phyloP scores from a whole-genome alignment of 2,113 vertebrate genomes.

The Eublepharis macularius region DNA sequence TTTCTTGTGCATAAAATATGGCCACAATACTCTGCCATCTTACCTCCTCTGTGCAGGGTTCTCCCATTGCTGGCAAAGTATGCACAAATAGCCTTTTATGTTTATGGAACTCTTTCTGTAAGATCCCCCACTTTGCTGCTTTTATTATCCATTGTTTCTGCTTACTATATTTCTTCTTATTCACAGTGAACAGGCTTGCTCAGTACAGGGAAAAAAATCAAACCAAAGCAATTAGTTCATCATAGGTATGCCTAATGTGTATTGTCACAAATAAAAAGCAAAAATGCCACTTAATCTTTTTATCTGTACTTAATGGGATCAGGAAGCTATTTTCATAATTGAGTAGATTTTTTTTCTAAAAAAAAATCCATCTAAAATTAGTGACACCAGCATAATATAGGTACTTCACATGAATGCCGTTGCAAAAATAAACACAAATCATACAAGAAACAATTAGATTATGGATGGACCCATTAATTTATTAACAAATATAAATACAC shows the following conservation, averaged over 20 bases:
- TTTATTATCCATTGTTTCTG: background rate
- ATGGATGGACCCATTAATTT: conserved; percentile 42
- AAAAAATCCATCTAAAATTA: conserved; percentile 37
- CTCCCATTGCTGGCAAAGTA: background rate
- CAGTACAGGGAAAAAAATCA: background rate
- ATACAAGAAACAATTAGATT: conserved; percentile 53
- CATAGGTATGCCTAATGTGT: conserved; percentile 51
- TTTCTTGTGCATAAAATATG: background rate
- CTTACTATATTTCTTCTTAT: conserved; percentile 37
- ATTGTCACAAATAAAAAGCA: conserved; percentile 53
- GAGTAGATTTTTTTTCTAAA: conserved; percentile 39
- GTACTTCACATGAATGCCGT: conserved; percentile 37
- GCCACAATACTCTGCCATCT: background rate
- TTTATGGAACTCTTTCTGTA: background rate
- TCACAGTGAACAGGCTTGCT: conserved; percentile 20
- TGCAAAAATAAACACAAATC: conserved; percentile 47
- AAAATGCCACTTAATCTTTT: conserved; percentile 48
- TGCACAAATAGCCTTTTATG: background rate
- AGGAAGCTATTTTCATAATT: conserved; percentile 53
- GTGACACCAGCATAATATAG: conserved; percentile 39
- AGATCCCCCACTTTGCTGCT: background rate
- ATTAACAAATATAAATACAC: conserved; percentile 44
- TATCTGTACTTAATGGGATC: conserved; percentile 49
- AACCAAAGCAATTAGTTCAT: conserved; percentile 41
- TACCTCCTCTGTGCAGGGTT: background rate